Base-by-base conservation (phyloP, 2,113 vertebrate genomes). In the Morone saxatilis region DNA sequence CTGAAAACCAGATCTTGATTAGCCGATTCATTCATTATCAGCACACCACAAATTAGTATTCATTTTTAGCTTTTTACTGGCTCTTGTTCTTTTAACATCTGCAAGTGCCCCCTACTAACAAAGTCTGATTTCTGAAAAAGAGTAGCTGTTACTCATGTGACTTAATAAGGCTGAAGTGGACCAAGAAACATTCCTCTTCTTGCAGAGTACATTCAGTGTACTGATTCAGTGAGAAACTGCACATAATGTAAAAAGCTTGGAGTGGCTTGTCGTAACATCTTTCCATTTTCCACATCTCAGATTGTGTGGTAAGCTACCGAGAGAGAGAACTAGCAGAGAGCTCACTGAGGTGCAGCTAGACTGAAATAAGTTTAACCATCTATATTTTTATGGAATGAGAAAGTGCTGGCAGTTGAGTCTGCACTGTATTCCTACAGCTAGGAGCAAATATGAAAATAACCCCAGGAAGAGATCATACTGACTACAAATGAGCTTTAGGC, bases 1-100 rank as follows among this genome's bases (percentile, higher is more conserved):
- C 71, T 56, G 70, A 13, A 81, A 60, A 63, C 38, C 12, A 20
- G 2, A 22, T 68, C 13, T 6, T 69, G 53, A 57, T 81, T n/a
- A 79, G 53, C 48, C 0, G 6, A 63, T 70, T 47, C 6, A 25
- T 7, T 5, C 9, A 5, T 77, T 31, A 12, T 60, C 57, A 48
- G 0, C 7, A 13, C 0, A 0, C 19, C 4, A 3, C 10, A 19
- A 16, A 14, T 54, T 0, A 43, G 11, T 4, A 40, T 62, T 22
- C 0, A 13, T 36, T 20, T 40, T 31, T 22, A 25, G 11, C 25
- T 6, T 59, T 0, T 72, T 19, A 11, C 1, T 41, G 41, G 6
- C 41, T 41, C 7, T 9, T 5, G 10, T 51, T 43, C 0, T 51
- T 56, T 73, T 62, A 25, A 43, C 14, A 63, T 31, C 51, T 20